Evolutionary conservation across 2,113 vertebrate species (phyloP), one percentile per base, ranked within the genome.

Genomic region (Macrotis lagotis): DNA sequence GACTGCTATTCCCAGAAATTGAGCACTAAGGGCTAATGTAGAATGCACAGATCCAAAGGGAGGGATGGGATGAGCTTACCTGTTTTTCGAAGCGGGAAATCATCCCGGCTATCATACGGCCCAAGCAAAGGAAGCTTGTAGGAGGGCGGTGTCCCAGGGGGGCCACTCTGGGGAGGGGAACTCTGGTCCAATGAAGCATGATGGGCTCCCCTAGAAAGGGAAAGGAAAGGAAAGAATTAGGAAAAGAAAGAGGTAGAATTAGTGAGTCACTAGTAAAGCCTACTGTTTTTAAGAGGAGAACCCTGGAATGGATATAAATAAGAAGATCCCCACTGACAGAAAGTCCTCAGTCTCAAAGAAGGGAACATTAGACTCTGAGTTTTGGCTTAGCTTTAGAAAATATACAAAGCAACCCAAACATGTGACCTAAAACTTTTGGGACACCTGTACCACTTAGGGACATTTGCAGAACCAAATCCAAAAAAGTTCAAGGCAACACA

Each of bases 31-130:
- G 12, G 31, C 37, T 74, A n/a, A 74, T n/a, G 37, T n/a, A 74
- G 37, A 74, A 74, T n/a, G 14, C 12, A n/a, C 3, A n/a, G 66
- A n/a, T n/a, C 37, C 0, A 48, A 88, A 89, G 24, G 28, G 44
- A 88, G 47, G 51, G 55, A 6, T 4, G 53, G 91, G 1, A n/a
- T n/a, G 10, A 52, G 91, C 98, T 93, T 97, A 99, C 99, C 99
- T 14, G 99, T 99, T 97, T 99, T 99, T 94, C 99, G 99, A 31
- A 99, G 99, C 0, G 99, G 99, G 97, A 99, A 99, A 97, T 99
- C 99, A 2, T 99, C 99, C 89, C 99, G 99, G 97, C 99, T 98
- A 93, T 99, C 99, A 1, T 99, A 99, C 97, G 98, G 98, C 92
- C 99, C 99, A 66, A 99, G 98, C 50, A 99, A 98, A n/a, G 99